phyloP scores from a whole-genome alignment of 2,888 invertebrate genomes.

The Euspilapteryx auroguttella region DNA sequence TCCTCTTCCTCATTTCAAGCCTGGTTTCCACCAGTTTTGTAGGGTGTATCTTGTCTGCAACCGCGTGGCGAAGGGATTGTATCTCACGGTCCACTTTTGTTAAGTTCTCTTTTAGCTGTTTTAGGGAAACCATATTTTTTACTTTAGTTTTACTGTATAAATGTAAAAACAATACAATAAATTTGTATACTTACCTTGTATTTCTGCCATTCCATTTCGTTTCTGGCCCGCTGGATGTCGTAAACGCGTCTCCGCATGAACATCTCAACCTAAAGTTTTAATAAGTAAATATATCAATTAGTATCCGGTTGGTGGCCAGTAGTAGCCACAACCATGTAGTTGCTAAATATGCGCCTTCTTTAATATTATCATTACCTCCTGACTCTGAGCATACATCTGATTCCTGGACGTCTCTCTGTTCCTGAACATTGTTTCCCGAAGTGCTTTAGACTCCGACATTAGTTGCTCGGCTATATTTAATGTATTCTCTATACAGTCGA shows the following conservation, averaged over 20 bases:
- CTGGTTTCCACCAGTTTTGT: slow-evolving; percentile 86
- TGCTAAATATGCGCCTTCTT: no score
- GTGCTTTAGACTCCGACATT: slow-evolving; percentile 73
- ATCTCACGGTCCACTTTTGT: slow-evolving; percentile 79
- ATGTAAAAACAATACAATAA: no score
- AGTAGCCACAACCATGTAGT: no score
- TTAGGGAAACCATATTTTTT: no score
- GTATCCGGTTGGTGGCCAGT: no score
- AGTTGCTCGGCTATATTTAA: slow-evolving; percentile 82
- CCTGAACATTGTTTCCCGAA: slow-evolving; percentile 79
- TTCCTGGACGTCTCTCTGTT: slow-evolving; percentile 78
- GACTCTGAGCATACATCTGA: slow-evolving; percentile 79
- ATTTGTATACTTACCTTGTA: slow-evolving; percentile 27
- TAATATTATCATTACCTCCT: no score
- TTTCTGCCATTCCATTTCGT: slow-evolving; percentile 90
- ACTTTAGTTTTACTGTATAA: no score
- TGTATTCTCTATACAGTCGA: slow-evolving; percentile 76
- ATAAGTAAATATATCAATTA: no score
- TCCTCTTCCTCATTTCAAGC: slow-evolving; percentile 77
- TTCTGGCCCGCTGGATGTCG: slow-evolving; percentile 81
- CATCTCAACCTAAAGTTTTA: slow-evolving; percentile 83
- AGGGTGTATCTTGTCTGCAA: slow-evolving; percentile 76
- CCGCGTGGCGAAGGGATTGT: slow-evolving; percentile 69
- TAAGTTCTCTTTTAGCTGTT: slow-evolving; percentile 77
- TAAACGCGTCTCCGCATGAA: slow-evolving; percentile 83